Percentiles rank a stretch among this genome's conserved stretches.
These are phyloP conservation scores for Antigone vipio DNA, from an alignment of 2,113 vertebrate species.

Conservation along the genomic window DNA sequence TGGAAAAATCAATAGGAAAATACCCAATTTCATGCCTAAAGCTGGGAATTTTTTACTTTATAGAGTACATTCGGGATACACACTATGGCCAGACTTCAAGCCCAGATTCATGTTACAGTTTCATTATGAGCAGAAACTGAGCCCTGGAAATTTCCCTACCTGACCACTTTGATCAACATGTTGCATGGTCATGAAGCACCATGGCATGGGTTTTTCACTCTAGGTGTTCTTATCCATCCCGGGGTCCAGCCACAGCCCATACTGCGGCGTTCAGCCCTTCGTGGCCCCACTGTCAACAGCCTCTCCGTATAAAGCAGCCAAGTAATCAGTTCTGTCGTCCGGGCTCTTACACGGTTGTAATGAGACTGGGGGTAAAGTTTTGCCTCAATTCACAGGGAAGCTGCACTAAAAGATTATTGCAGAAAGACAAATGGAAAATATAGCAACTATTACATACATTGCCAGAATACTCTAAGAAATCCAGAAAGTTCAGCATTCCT, in stretches of 20 bases:
- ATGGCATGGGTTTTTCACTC: background rate
- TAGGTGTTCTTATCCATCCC: background rate
- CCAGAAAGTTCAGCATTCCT: background rate
- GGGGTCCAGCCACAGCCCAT: background rate
- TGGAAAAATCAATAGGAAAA: background rate
- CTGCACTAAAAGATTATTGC: background rate
- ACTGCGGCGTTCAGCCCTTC: rapidly evolving
- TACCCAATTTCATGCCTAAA: background rate
- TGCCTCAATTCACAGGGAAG: background rate
- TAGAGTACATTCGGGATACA: background rate
- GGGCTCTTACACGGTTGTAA: background rate
- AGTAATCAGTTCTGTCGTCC: background rate
- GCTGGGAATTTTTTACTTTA: background rate
- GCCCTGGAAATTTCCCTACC: background rate
- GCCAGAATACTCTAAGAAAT: background rate
- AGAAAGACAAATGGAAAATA: background rate
- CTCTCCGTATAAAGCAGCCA: background rate
- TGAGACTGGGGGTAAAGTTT: background rate
- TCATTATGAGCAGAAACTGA: background rate
- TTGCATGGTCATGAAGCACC: background rate
- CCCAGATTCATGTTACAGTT: background rate
- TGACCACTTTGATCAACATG: background rate
- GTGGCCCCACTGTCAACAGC: background rate
- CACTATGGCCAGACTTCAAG: background rate
- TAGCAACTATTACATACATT: background rate